phyloP scores from a whole-genome alignment of 2,113 vertebrate species.

The Catharus bicknelli region DNA sequence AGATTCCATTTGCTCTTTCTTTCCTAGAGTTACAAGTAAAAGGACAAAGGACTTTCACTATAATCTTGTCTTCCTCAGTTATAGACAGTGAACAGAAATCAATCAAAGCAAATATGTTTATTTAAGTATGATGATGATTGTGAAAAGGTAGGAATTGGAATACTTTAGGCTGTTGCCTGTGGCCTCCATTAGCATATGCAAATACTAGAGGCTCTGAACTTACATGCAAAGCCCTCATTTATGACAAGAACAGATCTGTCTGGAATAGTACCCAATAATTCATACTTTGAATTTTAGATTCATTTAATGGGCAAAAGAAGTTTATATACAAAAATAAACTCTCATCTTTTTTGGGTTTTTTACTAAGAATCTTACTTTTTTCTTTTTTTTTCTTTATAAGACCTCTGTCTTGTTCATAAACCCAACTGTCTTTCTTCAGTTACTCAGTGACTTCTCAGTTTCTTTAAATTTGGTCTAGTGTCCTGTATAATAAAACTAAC shows the following conservation, averaged over 20 bases:
- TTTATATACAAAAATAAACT: neutral
- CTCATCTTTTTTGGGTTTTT: accelerated
- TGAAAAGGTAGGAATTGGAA: neutral
- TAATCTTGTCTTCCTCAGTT: neutral
- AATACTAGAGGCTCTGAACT: neutral
- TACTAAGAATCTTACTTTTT: neutral
- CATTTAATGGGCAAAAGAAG: neutral
- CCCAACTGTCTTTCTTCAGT: neutral
- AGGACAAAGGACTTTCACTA: neutral
- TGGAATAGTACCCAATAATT: neutral
- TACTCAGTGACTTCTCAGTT: neutral
- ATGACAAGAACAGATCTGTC: neutral
- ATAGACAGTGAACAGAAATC: neutral
- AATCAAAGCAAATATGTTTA: neutral
- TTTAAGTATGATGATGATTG: neutral
- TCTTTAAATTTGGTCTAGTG: neutral
- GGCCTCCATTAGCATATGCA: neutral
- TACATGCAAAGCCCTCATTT: neutral
- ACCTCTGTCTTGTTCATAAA: neutral
- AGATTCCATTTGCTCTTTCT: neutral
- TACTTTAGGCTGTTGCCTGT: neutral
- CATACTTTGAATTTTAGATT: neutral
- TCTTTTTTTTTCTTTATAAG: neutral
- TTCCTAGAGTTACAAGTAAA: neutral
- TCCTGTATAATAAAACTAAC: neutral